Evolutionary conservation across 2,113 vertebrate genomes (phyloP).

Genomic region (Ameiurus melas): DNA sequence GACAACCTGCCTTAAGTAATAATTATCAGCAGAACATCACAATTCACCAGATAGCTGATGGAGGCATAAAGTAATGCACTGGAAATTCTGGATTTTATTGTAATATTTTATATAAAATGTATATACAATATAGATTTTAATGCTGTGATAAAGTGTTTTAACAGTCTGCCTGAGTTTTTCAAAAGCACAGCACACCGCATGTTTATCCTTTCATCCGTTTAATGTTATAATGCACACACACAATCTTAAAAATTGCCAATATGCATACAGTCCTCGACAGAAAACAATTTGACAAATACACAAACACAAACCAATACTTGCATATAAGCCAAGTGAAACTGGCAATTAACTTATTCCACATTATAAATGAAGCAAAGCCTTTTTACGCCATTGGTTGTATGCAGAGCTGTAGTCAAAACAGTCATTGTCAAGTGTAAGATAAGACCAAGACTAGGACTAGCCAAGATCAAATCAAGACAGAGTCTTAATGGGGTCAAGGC

Average conservation of each 20-base stretch:
- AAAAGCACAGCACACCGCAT: no score
- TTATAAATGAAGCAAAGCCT: not conserved
- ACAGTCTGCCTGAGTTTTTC: not conserved
- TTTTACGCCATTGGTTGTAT: not conserved
- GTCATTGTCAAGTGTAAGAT: not conserved
- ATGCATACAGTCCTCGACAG: not conserved
- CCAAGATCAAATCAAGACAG: not conserved
- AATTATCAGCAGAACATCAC: constrained; percentile 22
- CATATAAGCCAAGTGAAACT: not conserved
- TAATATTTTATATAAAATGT: not conserved
- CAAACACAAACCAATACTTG: not conserved
- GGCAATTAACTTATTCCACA: not conserved
- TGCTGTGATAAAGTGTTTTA: not conserved
- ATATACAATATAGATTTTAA: not conserved
- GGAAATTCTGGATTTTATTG: not conserved
- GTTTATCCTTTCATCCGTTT: not conserved
- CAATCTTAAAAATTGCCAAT: not conserved
- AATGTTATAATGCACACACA: not conserved
- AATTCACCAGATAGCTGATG: not conserved
- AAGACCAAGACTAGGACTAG: not conserved
- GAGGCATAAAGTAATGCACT: not conserved
- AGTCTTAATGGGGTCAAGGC: not conserved
- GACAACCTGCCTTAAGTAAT: constrained; percentile 10
- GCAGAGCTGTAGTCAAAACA: not conserved
- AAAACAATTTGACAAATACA: not conserved